Conservation (phyloP, 2,113 vertebrate species). For the Scartelaos histophorus region DNA sequence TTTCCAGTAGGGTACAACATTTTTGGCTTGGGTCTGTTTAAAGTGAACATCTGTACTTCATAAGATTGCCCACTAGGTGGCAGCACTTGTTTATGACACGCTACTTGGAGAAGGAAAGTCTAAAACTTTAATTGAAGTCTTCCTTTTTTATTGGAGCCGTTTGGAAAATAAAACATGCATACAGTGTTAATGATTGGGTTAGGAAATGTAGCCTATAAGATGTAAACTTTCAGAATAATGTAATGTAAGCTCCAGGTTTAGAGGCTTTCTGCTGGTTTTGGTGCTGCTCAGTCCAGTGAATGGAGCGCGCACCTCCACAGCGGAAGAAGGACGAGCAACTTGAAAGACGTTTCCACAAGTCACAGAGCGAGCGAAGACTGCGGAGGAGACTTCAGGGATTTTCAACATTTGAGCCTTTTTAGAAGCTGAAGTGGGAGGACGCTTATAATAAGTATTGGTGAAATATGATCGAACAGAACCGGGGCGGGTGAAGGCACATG, state of each 20-base stretch:
- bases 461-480: conserved; percentile 77
- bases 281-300: conserved; percentile 34
- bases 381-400: conserved; percentile 30
- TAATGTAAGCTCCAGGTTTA: neutral
- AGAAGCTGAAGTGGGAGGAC: conserved; percentile 69
- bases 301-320: conserved; percentile 42
- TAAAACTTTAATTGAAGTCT: neutral
- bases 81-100: conserved; percentile 10
- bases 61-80: conserved; percentile 49
- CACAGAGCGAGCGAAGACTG: conserved; percentile 12
- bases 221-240: neutral
- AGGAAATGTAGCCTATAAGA: neutral
- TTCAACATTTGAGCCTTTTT: conserved; percentile 36
- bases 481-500: conserved; percentile 75
- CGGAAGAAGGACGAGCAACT: conserved; percentile 26
- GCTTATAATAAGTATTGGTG: conserved; percentile 71
- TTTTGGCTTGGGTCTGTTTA: neutral
- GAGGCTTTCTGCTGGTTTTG: neutral
- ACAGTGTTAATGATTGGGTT: neutral
- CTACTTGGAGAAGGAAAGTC: neutral
- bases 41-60: neutral
- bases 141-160: neutral
- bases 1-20: neutral
- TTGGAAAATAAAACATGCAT: neutral
- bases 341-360: conserved; percentile 54